Evolutionary conservation across 2,797 vertebrate species (phyloP).

Genomic region (Yasuhikotakia modesta): DNA sequence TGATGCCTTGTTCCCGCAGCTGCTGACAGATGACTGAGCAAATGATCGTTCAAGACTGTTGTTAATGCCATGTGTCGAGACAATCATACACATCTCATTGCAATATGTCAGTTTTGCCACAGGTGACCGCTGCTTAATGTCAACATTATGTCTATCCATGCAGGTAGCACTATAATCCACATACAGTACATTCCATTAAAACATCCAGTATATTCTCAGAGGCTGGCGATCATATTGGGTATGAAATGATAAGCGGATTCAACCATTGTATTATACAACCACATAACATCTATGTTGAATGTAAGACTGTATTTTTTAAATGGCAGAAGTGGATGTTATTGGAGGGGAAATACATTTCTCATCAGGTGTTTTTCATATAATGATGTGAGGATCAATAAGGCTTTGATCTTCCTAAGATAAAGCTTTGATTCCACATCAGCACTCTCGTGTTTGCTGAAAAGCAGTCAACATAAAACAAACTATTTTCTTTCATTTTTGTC

Average conservation of each 20-base stretch:
- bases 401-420: slow-evolving; percentile 48
- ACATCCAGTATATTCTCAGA: background rate
- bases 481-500: slow-evolving; percentile 30
- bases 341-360: slow-evolving; percentile 38
- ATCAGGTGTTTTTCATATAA: slow-evolving; percentile 42
- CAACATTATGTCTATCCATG: slow-evolving; percentile 10
- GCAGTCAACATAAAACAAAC: slow-evolving; percentile 24
- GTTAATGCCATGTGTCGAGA: slow-evolving; percentile 39
- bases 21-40: slow-evolving; percentile 45
- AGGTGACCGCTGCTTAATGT: slow-evolving; percentile 47
- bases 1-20: background rate
- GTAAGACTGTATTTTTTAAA: slow-evolving; percentile 10
- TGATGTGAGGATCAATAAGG: slow-evolving; percentile 34
- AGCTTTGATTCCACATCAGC: slow-evolving; percentile 22
- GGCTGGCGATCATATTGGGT: background rate
- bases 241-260: slow-evolving; percentile 3
- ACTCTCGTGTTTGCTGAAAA: slow-evolving; percentile 20
- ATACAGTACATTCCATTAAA: background rate
- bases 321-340: slow-evolving; percentile 1
- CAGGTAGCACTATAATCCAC: background rate
- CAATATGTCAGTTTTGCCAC: slow-evolving; percentile 36
- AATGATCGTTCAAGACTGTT: slow-evolving; percentile 46
- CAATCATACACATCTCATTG: slow-evolving; percentile 28
- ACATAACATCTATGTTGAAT: background rate
- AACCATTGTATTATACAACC: background rate